phyloP scores from a whole-genome alignment of 2,888 invertebrate genomes.

The Beris chalybata region DNA sequence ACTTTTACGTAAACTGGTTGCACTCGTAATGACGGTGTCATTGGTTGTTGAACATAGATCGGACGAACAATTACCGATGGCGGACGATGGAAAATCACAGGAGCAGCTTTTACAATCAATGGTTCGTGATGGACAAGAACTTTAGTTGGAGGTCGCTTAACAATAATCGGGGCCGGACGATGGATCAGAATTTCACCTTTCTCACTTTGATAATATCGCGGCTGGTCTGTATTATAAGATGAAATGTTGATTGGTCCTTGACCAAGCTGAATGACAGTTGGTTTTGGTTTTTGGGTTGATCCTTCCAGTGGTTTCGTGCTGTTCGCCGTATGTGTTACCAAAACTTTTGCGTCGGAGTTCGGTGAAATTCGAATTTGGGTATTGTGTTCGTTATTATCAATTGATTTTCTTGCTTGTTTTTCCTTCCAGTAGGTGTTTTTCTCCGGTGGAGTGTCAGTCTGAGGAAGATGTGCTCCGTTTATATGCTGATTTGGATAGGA shows the following conservation, averaged over 20 bases:
- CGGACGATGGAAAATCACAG: constrained; percentile 55
- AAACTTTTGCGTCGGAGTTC: not conserved
- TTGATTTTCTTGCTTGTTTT: too few species aligned
- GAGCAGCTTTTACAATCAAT: constrained; percentile 54
- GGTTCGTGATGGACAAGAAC: constrained; percentile 55
- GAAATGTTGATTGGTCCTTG: not conserved
- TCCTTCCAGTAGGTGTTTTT: too few species aligned
- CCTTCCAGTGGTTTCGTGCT: not conserved
- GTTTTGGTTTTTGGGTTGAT: not conserved
- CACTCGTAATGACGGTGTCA: constrained; percentile 53
- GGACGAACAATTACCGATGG: constrained; percentile 54
- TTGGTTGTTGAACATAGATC: constrained; percentile 50
- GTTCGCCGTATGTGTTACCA: not conserved
- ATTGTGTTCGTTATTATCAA: not conserved
- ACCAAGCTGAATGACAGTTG: not conserved
- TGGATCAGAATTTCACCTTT: constrained; percentile 55
- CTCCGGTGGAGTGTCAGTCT: not conserved
- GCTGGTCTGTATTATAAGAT: not conserved
- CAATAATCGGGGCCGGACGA: constrained; percentile 54
- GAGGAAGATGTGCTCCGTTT: not conserved
- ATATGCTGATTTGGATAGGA: not conserved
- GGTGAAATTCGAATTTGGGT: not conserved
- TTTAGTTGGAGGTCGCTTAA: constrained; percentile 53
- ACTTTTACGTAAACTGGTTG: constrained; percentile 55
- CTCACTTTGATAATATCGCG: constrained; percentile 36